These are phyloP conservation scores for Sebastes fasciatus DNA, from an alignment of 2,113 vertebrate genomes.

Conservation along the genomic window DNA sequence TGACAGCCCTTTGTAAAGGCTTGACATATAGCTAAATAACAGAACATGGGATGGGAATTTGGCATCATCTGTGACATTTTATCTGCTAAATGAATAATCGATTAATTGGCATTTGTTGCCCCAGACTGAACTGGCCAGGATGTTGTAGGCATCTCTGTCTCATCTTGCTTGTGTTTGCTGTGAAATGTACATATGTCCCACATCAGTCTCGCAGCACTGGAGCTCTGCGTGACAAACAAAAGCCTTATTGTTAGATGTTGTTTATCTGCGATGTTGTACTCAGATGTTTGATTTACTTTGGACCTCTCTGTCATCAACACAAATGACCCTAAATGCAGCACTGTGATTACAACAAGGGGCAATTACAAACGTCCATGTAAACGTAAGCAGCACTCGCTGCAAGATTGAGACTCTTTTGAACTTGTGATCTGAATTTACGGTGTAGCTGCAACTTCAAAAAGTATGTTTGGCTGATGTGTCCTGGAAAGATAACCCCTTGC, in stretches of 20 bases:
- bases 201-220: slow-evolving; percentile 13
- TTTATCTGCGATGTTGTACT: slow-evolving; percentile 9
- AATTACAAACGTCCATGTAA: slow-evolving; percentile 9
- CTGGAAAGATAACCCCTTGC: background rate
- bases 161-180: background rate
- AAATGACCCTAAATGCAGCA: slow-evolving; percentile 10
- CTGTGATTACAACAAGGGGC: slow-evolving; percentile 21
- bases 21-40: too few relatives aligned
- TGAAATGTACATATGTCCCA: slow-evolving; percentile 15
- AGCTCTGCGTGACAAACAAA: slow-evolving; percentile 35
- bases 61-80: background rate
- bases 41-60: background rate
- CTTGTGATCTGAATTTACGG: background rate
- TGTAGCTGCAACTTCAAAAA: background rate
- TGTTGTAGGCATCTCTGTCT: background rate
- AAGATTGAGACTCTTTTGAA: slow-evolving; percentile 6
- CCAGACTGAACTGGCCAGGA: background rate
- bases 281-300: slow-evolving; percentile 36
- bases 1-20: too few relatives aligned
- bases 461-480: background rate
- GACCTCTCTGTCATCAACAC: slow-evolving; percentile 35
- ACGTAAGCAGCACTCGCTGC: slow-evolving; percentile 4
- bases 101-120: background rate
- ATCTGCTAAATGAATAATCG: background rate
- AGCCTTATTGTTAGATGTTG: slow-evolving; percentile 24